Conservation (phyloP, 2,888 invertebrate genomes). For the Asteroscopus sphinx region DNA sequence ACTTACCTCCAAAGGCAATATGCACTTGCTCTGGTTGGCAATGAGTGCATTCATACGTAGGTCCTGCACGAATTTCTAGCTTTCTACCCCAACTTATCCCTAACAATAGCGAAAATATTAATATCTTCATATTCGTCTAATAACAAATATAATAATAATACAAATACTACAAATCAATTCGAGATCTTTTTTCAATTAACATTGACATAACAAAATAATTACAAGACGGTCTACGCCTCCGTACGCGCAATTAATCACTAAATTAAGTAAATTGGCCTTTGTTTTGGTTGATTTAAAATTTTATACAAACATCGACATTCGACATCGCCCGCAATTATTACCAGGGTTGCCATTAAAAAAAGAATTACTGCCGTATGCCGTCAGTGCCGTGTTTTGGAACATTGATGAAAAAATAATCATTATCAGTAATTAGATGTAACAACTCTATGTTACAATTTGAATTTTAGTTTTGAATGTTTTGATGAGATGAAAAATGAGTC, state of each 20-base stretch:
- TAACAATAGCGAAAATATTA: slow-evolving; percentile 34
- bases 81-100: slow-evolving; percentile 31
- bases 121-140: slow-evolving; percentile 34
- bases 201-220: not conserved
- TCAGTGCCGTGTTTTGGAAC: too few relatives aligned
- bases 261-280: too few relatives aligned
- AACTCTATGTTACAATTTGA: too few relatives aligned
- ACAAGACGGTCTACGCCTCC: slow-evolving; percentile 4
- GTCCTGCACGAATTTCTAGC: slow-evolving; percentile 14
- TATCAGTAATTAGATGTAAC: too few relatives aligned
- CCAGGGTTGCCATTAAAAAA: not conserved
- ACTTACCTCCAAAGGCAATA: slow-evolving; percentile 39
- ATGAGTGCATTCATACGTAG: slow-evolving; percentile 36
- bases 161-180: not conserved
- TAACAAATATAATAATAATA: slow-evolving; percentile 6
- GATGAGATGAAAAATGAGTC: too few relatives aligned
- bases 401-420: too few relatives aligned
- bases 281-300: slow-evolving; percentile 23
- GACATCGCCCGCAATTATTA: slow-evolving; percentile 1
- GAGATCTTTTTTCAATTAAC: not conserved
- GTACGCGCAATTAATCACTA: slow-evolving; percentile 18
- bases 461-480: too few relatives aligned
- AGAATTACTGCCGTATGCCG: too few relatives aligned
- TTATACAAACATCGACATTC: too few relatives aligned
- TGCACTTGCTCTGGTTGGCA: slow-evolving; percentile 49